Percentiles rank a stretch among this genome's conserved stretches.
Evolutionary conservation across 2,888 invertebrate species (phyloP).

Genomic region (Agriopis aurantiaria): DNA sequence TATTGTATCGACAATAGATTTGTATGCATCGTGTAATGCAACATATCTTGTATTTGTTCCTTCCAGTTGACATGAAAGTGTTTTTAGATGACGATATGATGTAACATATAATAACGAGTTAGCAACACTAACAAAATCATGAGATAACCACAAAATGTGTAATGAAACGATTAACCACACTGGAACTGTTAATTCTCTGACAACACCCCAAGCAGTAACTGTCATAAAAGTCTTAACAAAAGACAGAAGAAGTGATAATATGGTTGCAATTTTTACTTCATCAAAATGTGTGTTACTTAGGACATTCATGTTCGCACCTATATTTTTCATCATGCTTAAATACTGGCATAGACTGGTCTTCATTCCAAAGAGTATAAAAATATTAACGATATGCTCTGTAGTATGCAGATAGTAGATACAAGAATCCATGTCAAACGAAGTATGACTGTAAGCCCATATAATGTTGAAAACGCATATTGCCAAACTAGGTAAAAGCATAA

Average conservation of each 20-base stretch:
- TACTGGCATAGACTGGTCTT: background rate
- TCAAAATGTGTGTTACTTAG: no score
- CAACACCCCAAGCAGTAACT: background rate
- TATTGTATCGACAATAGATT: conserved; percentile 7
- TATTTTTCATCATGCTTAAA: background rate
- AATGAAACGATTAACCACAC: background rate
- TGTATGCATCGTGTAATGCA: background rate
- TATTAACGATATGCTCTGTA: background rate
- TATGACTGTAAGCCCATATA: background rate
- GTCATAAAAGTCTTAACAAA: background rate
- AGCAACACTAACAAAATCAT: background rate
- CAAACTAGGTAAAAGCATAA: background rate
- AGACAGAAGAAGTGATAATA: background rate
- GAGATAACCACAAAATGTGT: background rate
- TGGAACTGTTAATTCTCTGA: background rate
- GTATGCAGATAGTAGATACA: background rate
- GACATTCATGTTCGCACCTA: background rate
- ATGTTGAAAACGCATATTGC: background rate
- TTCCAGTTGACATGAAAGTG: background rate
- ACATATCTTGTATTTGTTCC: background rate
- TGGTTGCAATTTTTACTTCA: background rate
- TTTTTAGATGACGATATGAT: background rate
- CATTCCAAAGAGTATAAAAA: background rate
- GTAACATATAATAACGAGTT: conserved; percentile 1
- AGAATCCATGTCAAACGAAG: background rate